Evolutionary conservation across 2,888 invertebrate genomes (phyloP).

Genomic region (Aspidapion aeneum): DNA sequence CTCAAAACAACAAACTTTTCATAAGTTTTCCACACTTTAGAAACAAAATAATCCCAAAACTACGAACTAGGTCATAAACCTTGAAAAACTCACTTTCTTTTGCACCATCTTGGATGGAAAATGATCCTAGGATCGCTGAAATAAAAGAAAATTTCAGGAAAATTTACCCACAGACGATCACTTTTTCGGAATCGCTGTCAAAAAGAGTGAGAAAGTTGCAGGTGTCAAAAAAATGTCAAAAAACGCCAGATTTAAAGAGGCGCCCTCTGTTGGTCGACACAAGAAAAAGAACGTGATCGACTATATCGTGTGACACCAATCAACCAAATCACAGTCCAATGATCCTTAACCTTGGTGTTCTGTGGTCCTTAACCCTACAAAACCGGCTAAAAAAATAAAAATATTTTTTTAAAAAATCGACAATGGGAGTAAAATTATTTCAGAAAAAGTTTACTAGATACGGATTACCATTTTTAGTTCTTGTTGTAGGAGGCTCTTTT

Average conservation of each 20-base stretch:
- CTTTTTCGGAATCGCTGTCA: slow-evolving; percentile 18
- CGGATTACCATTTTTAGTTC: slow-evolving; percentile 69
- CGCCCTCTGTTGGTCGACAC: no score
- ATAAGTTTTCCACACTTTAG: background rate
- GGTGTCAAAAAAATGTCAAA: no score
- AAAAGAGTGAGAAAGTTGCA: slow-evolving; percentile 12
- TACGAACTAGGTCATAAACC: slow-evolving; percentile 12
- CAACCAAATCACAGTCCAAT: no score
- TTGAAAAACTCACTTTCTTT: slow-evolving; percentile 22
- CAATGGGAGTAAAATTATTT: no score
- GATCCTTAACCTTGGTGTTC: no score
- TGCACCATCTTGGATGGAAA: slow-evolving; percentile 21
- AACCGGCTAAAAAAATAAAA: no score
- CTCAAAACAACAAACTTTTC: background rate
- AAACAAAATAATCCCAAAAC: slow-evolving; percentile 5
- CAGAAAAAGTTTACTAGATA: slow-evolving; percentile 51
- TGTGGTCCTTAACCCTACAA: no score
- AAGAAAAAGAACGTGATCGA: no score
- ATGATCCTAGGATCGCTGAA: slow-evolving; percentile 19
- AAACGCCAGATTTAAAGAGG: no score
- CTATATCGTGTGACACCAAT: no score
- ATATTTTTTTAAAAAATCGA: no score
- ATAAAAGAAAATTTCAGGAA: slow-evolving; percentile 14
- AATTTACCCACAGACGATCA: slow-evolving; percentile 16
- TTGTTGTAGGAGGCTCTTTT: slow-evolving; percentile 75